Percentiles rank a stretch among this genome's conserved stretches.
Evolutionary conservation across 2,113 vertebrate genomes (phyloP).

Genomic region (Himantopus leucocephalus): DNA sequence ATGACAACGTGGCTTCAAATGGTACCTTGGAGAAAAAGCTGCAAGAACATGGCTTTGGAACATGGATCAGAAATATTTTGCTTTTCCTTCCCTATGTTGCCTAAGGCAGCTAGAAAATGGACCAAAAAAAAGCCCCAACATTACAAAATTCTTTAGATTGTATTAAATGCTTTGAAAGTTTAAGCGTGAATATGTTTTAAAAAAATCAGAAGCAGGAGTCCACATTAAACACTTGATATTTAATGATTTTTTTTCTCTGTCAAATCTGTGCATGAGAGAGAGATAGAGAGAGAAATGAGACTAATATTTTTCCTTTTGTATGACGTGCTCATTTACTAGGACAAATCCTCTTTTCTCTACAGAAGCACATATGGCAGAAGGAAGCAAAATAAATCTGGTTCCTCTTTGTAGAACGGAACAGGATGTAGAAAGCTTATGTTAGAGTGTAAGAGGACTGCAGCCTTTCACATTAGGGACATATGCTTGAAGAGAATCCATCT

Average conservation of each 20-base stretch:
- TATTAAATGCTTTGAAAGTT: background rate
- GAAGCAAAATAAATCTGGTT: constrained; percentile 68
- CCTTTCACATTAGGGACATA: constrained; percentile 55
- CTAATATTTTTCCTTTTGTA: background rate
- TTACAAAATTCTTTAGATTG: background rate
- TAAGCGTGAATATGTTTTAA: background rate
- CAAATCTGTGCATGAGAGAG: background rate
- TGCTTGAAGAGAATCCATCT: constrained; percentile 56
- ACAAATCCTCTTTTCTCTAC: constrained; percentile 5
- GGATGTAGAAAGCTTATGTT: constrained; percentile 62
- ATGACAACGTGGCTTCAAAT: background rate
- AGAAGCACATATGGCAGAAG: constrained; percentile 54
- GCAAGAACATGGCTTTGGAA: background rate
- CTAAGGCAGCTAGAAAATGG: background rate
- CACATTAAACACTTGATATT: background rate
- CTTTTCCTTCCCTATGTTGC: background rate
- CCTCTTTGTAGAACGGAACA: constrained; percentile 39
- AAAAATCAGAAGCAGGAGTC: background rate
- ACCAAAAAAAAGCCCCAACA: background rate
- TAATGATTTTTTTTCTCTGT: background rate
- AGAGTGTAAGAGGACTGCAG: constrained; percentile 2
- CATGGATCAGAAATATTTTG: background rate
- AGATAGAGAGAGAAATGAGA: background rate
- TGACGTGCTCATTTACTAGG: constrained; percentile 13
- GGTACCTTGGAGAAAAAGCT: background rate